phyloP scores from a whole-genome alignment of 2,888 invertebrate species.

The Netelia melanura region DNA sequence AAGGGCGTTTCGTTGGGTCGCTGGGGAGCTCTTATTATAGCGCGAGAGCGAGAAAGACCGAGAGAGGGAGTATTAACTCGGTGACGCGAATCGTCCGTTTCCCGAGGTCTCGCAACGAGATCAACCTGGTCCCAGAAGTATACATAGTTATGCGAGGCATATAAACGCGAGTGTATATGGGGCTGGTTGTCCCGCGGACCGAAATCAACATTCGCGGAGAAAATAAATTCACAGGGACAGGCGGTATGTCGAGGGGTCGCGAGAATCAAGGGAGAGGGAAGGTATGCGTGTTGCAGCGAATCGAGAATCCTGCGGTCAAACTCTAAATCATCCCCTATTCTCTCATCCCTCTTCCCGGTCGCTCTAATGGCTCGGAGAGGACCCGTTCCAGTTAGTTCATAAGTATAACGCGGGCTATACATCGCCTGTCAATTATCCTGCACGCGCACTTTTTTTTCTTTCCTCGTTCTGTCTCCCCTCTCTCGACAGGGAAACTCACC shows the following conservation, averaged over 20 bases:
- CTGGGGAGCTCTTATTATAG: constrained; percentile 64
- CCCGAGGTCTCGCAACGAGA: constrained; percentile 44
- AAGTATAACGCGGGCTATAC: constrained; percentile 33
- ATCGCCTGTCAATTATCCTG: constrained; percentile 51
- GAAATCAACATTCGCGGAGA: constrained; percentile 74
- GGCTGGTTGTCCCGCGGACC: constrained; percentile 62
- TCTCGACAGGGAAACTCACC: background rate
- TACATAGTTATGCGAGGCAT: constrained; percentile 16
- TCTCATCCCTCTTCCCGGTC: constrained; percentile 53
- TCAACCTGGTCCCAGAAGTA: constrained; percentile 54
- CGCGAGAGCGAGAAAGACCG: constrained; percentile 1
- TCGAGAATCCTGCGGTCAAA: constrained; percentile 56
- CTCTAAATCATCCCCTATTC: constrained; percentile 74
- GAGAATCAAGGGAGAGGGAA: constrained; percentile 29
- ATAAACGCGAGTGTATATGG: background rate
- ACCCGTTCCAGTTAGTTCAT: constrained; percentile 14
- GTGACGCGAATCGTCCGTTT: constrained; percentile 53
- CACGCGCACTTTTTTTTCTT: constrained; percentile 20
- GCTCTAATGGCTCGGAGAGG: constrained; percentile 40
- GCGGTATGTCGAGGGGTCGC: constrained; percentile 30
- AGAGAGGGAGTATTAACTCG: constrained; percentile 28
- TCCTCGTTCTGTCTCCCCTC: background rate
- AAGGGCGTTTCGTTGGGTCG: constrained; percentile 51
- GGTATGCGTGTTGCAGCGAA: constrained; percentile 41
- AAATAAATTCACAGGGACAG: constrained; percentile 74